Evolutionary conservation across 2,797 vertebrate genomes (phyloP).

Genomic region (Microctenopoma stevenorrisi): DNA sequence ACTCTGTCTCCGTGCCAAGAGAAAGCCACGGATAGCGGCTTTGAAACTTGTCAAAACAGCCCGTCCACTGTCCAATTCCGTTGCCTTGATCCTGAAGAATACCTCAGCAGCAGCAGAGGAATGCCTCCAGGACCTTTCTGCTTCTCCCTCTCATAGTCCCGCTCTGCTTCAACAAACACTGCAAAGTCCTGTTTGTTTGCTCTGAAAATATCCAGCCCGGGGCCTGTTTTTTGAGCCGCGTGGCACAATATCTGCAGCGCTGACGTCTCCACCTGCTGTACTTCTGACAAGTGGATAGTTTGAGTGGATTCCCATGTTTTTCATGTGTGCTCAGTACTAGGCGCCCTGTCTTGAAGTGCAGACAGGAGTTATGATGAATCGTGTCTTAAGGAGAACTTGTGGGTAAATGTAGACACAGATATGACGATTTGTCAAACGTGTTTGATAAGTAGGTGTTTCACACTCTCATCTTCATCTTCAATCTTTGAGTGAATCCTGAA

Average conservation of each 20-base stretch:
- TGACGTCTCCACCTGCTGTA: constrained; percentile 35
- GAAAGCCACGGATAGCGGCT: constrained; percentile 64
- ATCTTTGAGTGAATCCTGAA: too few species aligned
- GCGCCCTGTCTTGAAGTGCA: constrained; percentile 1
- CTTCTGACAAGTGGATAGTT: constrained; percentile 17
- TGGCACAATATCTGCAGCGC: constrained; percentile 41
- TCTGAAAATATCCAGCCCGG: constrained; percentile 70
- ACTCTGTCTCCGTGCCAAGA: constrained; percentile 43
- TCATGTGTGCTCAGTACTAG: constrained; percentile 15
- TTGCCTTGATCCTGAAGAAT: constrained; percentile 67
- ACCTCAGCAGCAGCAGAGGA: constrained; percentile 56
- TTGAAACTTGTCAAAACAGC: constrained; percentile 76
- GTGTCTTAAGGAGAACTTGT: background rate
- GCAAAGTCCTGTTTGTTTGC: constrained; percentile 74
- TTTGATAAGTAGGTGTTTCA: constrained; percentile 4
- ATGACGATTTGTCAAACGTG: background rate
- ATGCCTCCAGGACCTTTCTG: constrained; percentile 44
- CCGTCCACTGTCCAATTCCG: constrained; percentile 67
- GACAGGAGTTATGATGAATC: constrained; percentile 30
- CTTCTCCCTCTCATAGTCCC: constrained; percentile 25
- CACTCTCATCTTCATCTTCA: background rate
- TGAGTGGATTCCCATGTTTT: constrained; percentile 22
- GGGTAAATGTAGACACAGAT: background rate
- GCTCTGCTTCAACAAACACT: constrained; percentile 62
- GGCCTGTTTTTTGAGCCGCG: constrained; percentile 51